Percentiles rank a stretch among this genome's conserved stretches.
Evolutionary conservation across 1,140 invertebrate genomes (phyloP).

Genomic region (Cepaea nemoralis): DNA sequence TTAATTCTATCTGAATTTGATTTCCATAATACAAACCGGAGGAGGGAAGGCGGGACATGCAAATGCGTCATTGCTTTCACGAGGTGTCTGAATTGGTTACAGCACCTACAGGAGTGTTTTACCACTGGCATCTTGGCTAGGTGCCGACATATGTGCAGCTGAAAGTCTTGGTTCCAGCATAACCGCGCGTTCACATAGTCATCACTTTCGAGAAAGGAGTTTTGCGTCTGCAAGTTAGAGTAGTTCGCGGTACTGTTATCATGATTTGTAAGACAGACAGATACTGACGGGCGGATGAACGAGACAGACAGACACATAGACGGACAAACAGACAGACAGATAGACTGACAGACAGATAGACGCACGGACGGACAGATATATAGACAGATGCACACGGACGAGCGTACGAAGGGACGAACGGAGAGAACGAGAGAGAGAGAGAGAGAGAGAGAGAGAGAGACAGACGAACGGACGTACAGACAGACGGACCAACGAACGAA

Average conservation of each 20-base stretch:
- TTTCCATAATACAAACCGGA: no score
- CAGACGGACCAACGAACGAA: neutral
- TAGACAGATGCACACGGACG: neutral
- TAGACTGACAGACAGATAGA: neutral
- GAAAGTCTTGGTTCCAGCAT: neutral
- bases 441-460: slow-evolving; percentile 32
- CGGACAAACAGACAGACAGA: slow-evolving; percentile 21
- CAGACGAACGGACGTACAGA: neutral
- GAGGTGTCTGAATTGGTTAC: neutral
- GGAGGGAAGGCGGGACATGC: neutral
- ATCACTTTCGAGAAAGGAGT: neutral
- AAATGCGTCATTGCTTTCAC: neutral
- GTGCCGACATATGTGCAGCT: neutral
- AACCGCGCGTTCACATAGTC: neutral
- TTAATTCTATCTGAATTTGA: no score
- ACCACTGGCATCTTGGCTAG: neutral
- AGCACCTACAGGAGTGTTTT: neutral
- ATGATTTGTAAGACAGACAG: no score
- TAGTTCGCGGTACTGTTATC: no score
- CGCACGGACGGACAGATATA: neutral
- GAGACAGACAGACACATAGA: neutral
- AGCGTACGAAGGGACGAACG: neutral
- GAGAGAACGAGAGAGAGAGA: slow-evolving; percentile 25
- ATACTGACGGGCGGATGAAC: neutral
- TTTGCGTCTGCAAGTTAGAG: no score